Evolutionary conservation across 23 tunicate genomes (phyloP), one percentile per base, ranked within the genome.

Genomic region (Aplidium turbinatum): DNA sequence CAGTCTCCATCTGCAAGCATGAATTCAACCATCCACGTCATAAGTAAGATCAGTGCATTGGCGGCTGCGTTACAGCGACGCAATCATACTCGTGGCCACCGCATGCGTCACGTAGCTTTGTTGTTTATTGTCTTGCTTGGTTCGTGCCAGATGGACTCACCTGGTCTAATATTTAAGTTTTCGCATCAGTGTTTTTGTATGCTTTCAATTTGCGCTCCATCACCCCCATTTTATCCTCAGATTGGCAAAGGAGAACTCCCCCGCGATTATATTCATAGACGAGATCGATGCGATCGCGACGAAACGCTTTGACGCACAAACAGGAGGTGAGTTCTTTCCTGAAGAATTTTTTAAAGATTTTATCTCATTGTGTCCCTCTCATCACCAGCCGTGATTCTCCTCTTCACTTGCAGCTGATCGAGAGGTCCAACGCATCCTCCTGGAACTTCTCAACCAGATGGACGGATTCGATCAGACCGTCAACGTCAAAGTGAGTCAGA

Each of bases 281-380:
- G 99, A 94, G 66, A 94, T 94, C 32, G 99, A 94, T 58, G 99
- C 99, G 31, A 94, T 94, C 48, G 99, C 99, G 19, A 94, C 99
- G 21, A 94, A 94, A 58, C 78, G 99, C 26, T 94, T 94, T 60
- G 99, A 94, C 73, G 99, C 99, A 11, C 99, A 94, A 63, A 94
- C 99, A 33, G 99, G 99, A 33, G 95, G 95, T 87, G 35, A 56
- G 70, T 24, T 26, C 35, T 58, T 32, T 58, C 1, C 28, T 58
- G 33, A 25, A 13, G 63, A 11, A 7, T 18, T 42, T 9, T 42
- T 16, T 42, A 42, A 16, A 42, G 50, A 9, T 42, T 16, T 42
- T 9, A 16, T 9, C 50, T 42, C 50, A 9, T 42, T 42, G 11
- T 11, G 11, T 42, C 50, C 13, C 16, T 42, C 50, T 42, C 11